Evolutionary conservation across 2,888 invertebrate species (phyloP).

Genomic region (Lordiphosa fenestrarum): DNA sequence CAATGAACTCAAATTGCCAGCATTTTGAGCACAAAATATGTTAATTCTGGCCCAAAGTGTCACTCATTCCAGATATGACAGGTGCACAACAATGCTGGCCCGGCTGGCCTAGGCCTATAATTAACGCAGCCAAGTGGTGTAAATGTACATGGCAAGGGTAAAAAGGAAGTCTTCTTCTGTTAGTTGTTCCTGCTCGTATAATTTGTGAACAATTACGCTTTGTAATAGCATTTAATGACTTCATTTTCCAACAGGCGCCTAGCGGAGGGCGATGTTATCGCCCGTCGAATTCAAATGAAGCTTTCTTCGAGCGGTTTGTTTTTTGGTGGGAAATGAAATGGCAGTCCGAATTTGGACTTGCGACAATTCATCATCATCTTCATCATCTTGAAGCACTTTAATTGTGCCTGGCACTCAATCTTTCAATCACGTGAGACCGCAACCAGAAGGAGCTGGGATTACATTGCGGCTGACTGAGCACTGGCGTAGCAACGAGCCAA

Average conservation of each 20-base stretch:
- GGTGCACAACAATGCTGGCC: conserved; percentile 40
- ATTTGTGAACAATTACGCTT: conserved; percentile 75
- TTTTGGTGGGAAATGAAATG: no score
- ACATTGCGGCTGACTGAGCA: conserved; percentile 46
- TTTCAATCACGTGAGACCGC: conserved; percentile 66
- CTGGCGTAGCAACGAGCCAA: conserved; percentile 35
- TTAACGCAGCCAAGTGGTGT: conserved; percentile 65
- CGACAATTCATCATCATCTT: conserved; percentile 49
- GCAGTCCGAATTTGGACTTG: conserved; percentile 60
- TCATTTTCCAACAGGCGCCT: conserved; percentile 44
- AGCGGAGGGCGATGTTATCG: conserved; percentile 5
- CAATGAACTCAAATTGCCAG: conserved; percentile 56
- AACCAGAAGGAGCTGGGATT: conserved; percentile 32
- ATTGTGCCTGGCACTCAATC: conserved; percentile 78
- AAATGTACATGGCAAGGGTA: conserved; percentile 54
- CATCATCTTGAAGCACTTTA: conserved; percentile 59
- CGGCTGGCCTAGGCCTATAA: conserved; percentile 43
- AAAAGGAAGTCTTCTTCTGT: conserved; percentile 7
- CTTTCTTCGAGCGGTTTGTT: no score
- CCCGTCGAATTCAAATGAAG: background rate
- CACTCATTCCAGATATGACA: conserved; percentile 61
- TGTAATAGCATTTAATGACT: conserved; percentile 74
- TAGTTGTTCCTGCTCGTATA: conserved; percentile 51
- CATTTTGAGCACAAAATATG: conserved; percentile 17
- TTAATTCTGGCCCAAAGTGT: conserved; percentile 36